phyloP scores from a whole-genome alignment of 2,888 invertebrate species.

The Platycheirus albimanus region DNA sequence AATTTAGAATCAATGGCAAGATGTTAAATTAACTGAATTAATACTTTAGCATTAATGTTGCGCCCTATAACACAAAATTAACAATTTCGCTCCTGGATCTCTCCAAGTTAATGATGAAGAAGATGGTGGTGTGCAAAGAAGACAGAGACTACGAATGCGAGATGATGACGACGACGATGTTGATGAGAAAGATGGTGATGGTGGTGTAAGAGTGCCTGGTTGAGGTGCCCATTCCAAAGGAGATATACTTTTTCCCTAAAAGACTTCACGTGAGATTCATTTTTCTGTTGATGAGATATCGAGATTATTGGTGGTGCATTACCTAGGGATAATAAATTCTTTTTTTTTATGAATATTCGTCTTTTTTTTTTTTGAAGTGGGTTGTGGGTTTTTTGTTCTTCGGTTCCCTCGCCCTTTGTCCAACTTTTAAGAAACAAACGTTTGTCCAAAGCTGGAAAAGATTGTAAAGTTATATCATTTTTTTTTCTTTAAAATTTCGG shows the following conservation, averaged over 20 bases:
- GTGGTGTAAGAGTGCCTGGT: conserved; percentile 28
- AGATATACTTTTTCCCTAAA: conserved; percentile 63
- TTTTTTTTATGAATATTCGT: conserved; percentile 53
- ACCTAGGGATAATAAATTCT: conserved; percentile 73
- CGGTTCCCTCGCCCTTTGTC: conserved; percentile 54
- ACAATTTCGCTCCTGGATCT: not conserved
- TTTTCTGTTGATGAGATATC: conserved; percentile 73
- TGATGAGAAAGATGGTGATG: conserved; percentile 42
- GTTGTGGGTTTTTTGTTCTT: conserved; percentile 39
- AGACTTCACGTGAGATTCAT: conserved; percentile 73
- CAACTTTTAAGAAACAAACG: conserved; percentile 46
- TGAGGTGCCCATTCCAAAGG: conserved; percentile 51
- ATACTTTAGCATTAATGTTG: too few relatives aligned
- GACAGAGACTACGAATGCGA: conserved; percentile 9
- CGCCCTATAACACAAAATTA: not conserved
- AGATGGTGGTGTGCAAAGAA: conserved; percentile 22
- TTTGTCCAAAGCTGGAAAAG: conserved; percentile 6
- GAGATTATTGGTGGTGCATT: conserved; percentile 74
- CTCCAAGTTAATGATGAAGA: conserved; percentile 11
- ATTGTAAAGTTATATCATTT: conserved; percentile 1
- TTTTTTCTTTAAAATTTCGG: conserved; percentile 21
- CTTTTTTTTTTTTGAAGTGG: conserved; percentile 40
- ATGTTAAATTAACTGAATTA: too few relatives aligned
- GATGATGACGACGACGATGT: conserved; percentile 29
- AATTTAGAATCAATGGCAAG: too few relatives aligned